Conservation (phyloP, 2,888 invertebrate species). For the Hedychridium roseum region DNA sequence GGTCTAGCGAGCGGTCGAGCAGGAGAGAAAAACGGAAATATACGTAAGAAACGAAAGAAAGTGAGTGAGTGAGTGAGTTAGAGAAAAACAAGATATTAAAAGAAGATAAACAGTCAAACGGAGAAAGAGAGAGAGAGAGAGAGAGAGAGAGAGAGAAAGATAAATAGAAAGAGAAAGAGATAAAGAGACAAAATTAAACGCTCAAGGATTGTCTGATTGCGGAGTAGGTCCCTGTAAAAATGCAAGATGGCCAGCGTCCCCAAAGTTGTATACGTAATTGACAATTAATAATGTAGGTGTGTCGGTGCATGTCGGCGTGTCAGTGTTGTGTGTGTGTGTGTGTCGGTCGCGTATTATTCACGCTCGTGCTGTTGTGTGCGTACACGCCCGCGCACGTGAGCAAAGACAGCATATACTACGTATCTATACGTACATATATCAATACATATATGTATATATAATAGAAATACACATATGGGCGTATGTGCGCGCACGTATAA, state of each 20-base stretch:
- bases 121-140: slow-evolving; percentile 23
- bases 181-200: slow-evolving; percentile 56
- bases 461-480: slow-evolving; percentile 35
- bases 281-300: slow-evolving; percentile 39
- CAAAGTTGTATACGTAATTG: slow-evolving; percentile 60
- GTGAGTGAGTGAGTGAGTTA: slow-evolving; percentile 13
- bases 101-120: slow-evolving; percentile 22
- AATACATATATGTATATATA: slow-evolving; percentile 29
- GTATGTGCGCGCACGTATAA: slow-evolving; percentile 24
- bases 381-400: slow-evolving; percentile 36
- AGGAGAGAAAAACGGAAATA: slow-evolving; percentile 22
- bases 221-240: slow-evolving; percentile 64
- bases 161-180: slow-evolving; percentile 50
- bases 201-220: slow-evolving; percentile 64
- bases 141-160: slow-evolving; percentile 24
- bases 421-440: slow-evolving; percentile 7
- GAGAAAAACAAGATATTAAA: not conserved
- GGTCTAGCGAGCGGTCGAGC: slow-evolving; percentile 43
- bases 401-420: slow-evolving; percentile 20
- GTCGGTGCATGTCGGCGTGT: slow-evolving; percentile 22
- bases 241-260: slow-evolving; percentile 65
- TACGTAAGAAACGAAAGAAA: slow-evolving; percentile 16
- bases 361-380: slow-evolving; percentile 28
- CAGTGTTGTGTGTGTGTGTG: slow-evolving; percentile 28
- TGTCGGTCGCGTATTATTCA: slow-evolving; percentile 19